phyloP scores from a whole-genome alignment of 2,797 vertebrate genomes.

The Amblyopsis hoosieri region DNA sequence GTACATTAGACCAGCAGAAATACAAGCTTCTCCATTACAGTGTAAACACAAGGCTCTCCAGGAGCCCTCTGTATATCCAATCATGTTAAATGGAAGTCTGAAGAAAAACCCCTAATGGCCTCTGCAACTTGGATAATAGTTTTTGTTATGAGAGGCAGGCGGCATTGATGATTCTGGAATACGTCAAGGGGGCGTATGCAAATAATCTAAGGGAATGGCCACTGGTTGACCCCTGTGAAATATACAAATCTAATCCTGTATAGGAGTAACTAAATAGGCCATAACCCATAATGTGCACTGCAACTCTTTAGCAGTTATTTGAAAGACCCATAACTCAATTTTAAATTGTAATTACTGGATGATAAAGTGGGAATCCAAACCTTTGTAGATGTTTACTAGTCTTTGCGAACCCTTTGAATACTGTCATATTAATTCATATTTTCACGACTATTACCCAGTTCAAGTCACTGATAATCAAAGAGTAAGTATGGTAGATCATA shows the following conservation, averaged over 20 bases:
- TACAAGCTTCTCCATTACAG: conserved; percentile 56
- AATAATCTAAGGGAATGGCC: conserved; percentile 56
- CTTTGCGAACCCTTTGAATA: no score
- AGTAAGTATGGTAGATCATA: background rate
- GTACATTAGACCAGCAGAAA: conserved; percentile 45
- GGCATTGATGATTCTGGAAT: conserved; percentile 61
- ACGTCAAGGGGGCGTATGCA: conserved; percentile 62
- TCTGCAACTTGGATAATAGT: conserved; percentile 56
- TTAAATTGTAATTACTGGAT: no score
- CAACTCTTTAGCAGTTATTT: no score
- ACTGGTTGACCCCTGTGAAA: conserved; percentile 56
- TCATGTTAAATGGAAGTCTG: conserved; percentile 45
- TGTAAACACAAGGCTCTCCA: conserved; percentile 42
- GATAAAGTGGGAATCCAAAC: no score
- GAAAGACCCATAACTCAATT: no score
- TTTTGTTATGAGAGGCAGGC: conserved; percentile 68
- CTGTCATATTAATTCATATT: no score
- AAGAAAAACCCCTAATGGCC: conserved; percentile 54
- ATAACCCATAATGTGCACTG: conserved; percentile 2
- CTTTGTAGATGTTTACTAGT: no score
- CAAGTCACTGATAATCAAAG: no score
- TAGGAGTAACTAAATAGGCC: conserved; percentile 25
- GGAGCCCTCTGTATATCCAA: conserved; percentile 30
- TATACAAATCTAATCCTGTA: conserved; percentile 47
- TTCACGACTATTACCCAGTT: no score